Conservation (phyloP, 2,113 vertebrate species). For the Thinocorus orbignyianus region DNA sequence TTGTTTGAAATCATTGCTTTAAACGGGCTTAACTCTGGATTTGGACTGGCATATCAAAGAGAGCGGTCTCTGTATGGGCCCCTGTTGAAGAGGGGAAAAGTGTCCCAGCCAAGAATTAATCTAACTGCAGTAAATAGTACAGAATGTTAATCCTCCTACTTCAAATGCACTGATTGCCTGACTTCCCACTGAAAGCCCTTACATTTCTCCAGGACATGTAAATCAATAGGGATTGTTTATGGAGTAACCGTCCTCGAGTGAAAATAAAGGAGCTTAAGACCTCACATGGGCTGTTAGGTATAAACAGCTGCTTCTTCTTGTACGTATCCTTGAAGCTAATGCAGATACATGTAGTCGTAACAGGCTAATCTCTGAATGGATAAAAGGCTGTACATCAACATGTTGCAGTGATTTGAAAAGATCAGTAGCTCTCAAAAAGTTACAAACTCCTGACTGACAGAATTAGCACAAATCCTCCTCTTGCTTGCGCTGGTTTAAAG, state of each 20-base stretch:
- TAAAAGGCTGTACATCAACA: neutral
- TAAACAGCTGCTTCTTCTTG: neutral
- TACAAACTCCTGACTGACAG: neutral
- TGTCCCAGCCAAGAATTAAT: conserved; percentile 33
- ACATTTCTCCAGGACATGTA: neutral
- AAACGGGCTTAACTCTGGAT: neutral
- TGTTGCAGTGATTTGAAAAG: conserved; percentile 1
- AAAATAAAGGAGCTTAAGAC: conserved; percentile 18
- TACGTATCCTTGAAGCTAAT: neutral
- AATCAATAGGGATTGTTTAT: conserved; percentile 9
- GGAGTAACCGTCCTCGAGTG: neutral
- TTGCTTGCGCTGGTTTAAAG: neutral
- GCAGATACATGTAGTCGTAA: neutral
- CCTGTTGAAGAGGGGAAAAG: neutral
- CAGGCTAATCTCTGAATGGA: neutral
- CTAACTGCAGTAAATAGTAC: conserved; percentile 21
- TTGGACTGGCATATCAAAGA: conserved; percentile 25
- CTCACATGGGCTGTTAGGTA: neutral
- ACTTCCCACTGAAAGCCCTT: conserved; percentile 32
- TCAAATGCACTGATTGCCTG: conserved; percentile 21
- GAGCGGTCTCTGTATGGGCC: neutral
- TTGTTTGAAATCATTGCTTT: conserved; percentile 35
- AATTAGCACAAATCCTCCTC: conserved; percentile 44
- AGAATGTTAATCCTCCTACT: conserved; percentile 46
- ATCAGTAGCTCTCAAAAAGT: neutral